phyloP scores from a whole-genome alignment of 2,888 invertebrate genomes.

The Cyclophora albipunctata region DNA sequence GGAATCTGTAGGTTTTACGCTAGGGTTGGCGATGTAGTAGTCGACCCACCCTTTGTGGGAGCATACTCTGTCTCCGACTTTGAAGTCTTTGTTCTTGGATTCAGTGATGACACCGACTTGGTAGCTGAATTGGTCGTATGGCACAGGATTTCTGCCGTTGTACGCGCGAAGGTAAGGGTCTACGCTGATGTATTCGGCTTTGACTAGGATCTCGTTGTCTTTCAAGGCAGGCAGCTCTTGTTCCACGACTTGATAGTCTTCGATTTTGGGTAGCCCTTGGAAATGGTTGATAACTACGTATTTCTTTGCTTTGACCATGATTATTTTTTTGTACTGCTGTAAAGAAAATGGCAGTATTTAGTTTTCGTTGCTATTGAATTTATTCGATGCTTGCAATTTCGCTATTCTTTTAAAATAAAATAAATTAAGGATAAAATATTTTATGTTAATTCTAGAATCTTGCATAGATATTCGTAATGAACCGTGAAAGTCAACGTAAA shows the following conservation, averaged over 20 bases:
- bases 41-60: conserved; percentile 54
- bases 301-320: conserved; percentile 70
- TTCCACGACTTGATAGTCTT: conserved; percentile 75
- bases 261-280: conserved; percentile 70
- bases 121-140: conserved; percentile 39
- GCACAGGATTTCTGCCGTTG: conserved; percentile 19
- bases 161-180: conserved; percentile 35
- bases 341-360: no score
- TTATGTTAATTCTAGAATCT: no score
- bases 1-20: background rate
- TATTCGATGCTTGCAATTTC: no score
- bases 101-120: conserved; percentile 67
- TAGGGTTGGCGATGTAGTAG: conserved; percentile 17
- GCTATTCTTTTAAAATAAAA: no score
- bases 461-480: no score
- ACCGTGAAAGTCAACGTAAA: no score
- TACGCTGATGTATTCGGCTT: conserved; percentile 39
- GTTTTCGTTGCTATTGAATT: no score
- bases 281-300: conserved; percentile 74
- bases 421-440: no score
- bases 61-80: conserved; percentile 75
- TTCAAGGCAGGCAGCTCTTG: conserved; percentile 74
- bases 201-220: conserved; percentile 61
- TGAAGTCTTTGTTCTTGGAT: conserved; percentile 75
- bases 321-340: no score